Percentiles rank a stretch among this genome's conserved stretches.
Evolutionary conservation across 1,140 invertebrate species (phyloP).

Genomic region (Drosophila micromelanica): DNA sequence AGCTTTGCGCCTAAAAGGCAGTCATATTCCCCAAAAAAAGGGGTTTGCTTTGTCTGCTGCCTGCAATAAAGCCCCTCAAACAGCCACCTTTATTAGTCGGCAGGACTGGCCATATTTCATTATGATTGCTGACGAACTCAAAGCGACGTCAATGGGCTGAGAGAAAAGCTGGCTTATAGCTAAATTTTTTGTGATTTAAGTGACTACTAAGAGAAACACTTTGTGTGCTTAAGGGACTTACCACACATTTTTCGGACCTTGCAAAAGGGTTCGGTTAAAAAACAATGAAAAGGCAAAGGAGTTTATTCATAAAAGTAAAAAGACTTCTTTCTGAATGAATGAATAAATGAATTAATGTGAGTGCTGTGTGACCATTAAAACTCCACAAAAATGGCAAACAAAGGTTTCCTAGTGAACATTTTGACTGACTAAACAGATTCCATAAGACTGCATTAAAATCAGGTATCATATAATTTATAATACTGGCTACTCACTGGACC

Average conservation of each 20-base stretch:
- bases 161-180: conserved; percentile 59
- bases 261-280: not conserved
- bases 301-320: not conserved
- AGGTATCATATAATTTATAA: no score
- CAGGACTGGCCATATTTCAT: conserved; percentile 67
- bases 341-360: not conserved
- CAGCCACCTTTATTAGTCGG: conserved; percentile 12
- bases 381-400: no score
- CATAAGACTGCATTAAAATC: no score
- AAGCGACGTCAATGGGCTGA: conserved; percentile 63
- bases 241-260: not conserved
- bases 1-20: not conserved
- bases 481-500: no score
- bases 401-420: no score
- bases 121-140: conserved; percentile 72
- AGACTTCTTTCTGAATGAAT: not conserved
- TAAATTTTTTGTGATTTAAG: conserved; percentile 72
- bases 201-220: conserved; percentile 30
- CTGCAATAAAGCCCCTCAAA: conserved; percentile 16
- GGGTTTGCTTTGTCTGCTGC: conserved; percentile 22
- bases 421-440: no score
- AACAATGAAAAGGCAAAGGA: not conserved
- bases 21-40: not conserved
- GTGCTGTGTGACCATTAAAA: no score
- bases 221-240: conserved; percentile 37